Percentiles rank a stretch among this genome's conserved stretches.
Evolutionary conservation across 1,140 invertebrate species (phyloP).

Genomic region (Bombus polaris): DNA sequence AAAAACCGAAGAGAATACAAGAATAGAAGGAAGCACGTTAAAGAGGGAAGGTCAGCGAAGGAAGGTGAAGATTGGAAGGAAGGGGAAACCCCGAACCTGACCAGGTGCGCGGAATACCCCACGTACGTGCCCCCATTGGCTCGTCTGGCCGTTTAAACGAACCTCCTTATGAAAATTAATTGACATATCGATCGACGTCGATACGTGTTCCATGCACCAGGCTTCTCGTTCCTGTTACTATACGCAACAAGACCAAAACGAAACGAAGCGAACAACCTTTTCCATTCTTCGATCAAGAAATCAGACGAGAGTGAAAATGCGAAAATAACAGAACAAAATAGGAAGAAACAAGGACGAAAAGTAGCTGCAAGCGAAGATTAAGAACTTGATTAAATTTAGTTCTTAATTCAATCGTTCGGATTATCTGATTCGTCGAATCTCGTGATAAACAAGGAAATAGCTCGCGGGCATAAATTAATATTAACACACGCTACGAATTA

Average conservation of each 20-base stretch:
- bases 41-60: background rate
- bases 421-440: background rate
- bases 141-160: constrained; percentile 67
- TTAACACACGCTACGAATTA: too few species aligned
- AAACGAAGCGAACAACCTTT: background rate
- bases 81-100: constrained; percentile 32
- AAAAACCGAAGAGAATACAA: background rate
- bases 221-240: constrained; percentile 7
- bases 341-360: background rate
- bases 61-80: background rate
- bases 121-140: constrained; percentile 35
- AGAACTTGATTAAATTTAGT: background rate
- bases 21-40: background rate
- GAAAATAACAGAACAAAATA: background rate
- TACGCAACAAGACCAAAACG: background rate
- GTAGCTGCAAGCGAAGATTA: background rate
- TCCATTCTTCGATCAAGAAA: background rate
- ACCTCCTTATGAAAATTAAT: constrained; percentile 77
- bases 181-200: constrained; percentile 74
- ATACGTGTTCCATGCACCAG: background rate
- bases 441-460: background rate
- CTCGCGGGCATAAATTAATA: too few species aligned
- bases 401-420: background rate
- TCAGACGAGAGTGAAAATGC: background rate
- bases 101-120: constrained; percentile 31